Evolutionary conservation across 2,888 invertebrate genomes (phyloP).

Genomic region (Pachliopta kotzebuea): DNA sequence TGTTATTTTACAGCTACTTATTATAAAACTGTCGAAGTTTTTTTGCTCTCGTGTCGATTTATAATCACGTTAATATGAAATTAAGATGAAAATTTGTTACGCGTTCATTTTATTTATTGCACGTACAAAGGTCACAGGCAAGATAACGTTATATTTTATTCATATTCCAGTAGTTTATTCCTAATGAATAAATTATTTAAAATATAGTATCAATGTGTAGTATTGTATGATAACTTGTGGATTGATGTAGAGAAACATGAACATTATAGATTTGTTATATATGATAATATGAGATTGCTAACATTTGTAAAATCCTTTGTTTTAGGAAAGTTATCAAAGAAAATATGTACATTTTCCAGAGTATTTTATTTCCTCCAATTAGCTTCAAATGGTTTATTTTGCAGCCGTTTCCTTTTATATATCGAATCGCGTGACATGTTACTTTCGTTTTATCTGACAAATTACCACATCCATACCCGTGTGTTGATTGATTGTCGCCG

Average conservation of each 20-base stretch:
- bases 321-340: no score
- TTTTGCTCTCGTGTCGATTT: background rate
- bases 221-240: no score
- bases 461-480: conserved; percentile 36
- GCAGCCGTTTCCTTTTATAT: background rate
- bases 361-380: background rate
- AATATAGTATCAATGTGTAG: no score
- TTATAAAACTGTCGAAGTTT: background rate
- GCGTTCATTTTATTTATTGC: background rate
- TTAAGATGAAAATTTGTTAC: background rate
- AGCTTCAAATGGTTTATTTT: background rate
- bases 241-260: no score
- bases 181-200: background rate
- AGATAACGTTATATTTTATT: background rate
- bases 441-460: conserved; percentile 30
- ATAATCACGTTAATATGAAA: background rate
- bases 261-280: no score
- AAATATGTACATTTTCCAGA: background rate
- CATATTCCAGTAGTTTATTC: background rate
- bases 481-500: conserved; percentile 35
- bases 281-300: no score
- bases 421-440: conserved; percentile 24
- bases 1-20: background rate
- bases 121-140: no score
- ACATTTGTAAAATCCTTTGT: no score